phyloP scores from a whole-genome alignment of 1,140 invertebrate genomes.

The Varroa destructor region DNA sequence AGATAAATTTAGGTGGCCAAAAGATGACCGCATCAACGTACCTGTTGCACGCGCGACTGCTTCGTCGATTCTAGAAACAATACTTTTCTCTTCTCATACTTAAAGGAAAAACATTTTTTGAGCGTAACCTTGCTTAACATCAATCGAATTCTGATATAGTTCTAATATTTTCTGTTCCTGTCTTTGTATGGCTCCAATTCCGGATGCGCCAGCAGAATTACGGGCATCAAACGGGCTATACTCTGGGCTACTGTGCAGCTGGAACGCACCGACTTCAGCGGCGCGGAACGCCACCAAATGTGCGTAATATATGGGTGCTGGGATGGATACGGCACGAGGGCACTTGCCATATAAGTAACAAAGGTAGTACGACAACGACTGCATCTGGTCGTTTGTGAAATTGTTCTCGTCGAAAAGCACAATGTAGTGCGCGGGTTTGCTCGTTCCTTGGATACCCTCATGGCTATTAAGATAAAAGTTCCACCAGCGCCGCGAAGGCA shows the following conservation, averaged over 20 bases:
- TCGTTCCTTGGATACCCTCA: slow-evolving; percentile 44
- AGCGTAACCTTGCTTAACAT: neutral
- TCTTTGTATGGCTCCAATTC: neutral
- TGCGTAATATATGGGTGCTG: slow-evolving; percentile 39
- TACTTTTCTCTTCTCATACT: neutral
- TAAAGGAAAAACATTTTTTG: slow-evolving; percentile 3
- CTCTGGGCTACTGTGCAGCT: neutral
- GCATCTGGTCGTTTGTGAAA: slow-evolving; percentile 33
- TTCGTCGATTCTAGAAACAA: too few species aligned
- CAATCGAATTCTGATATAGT: neutral
- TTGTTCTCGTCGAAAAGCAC: slow-evolving; percentile 35
- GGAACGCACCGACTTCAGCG: slow-evolving; percentile 1
- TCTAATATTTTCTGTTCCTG: neutral
- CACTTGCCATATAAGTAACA: slow-evolving; percentile 36
- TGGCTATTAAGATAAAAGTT: slow-evolving; percentile 70
- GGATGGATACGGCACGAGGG: slow-evolving; percentile 38
- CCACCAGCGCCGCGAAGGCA: slow-evolving; percentile 61
- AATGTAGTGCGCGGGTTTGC: slow-evolving; percentile 34
- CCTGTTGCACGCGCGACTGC: too few species aligned
- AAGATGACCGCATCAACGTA: too few species aligned
- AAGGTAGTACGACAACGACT: slow-evolving; percentile 35
- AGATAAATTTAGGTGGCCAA: too few species aligned
- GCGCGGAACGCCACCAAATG: slow-evolving; percentile 38
- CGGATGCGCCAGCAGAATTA: neutral
- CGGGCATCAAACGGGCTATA: neutral